Percentiles rank a stretch among this genome's conserved stretches.
Evolutionary conservation across 2,797 vertebrate genomes (phyloP).

Genomic region (Uromys caudimaculatus): DNA sequence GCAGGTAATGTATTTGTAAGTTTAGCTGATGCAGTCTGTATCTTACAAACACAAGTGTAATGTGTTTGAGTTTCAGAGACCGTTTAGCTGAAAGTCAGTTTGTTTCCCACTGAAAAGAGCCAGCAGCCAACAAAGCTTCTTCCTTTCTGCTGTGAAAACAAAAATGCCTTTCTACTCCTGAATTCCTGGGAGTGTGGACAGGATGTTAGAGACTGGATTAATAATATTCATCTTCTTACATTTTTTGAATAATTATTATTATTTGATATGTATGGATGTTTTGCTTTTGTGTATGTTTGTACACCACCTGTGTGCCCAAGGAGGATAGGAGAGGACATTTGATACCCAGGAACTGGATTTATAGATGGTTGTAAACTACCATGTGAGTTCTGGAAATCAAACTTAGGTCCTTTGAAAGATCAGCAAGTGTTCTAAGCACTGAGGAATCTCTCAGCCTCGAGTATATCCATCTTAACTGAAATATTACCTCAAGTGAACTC

Average conservation of each 20-base stretch:
- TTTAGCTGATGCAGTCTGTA: constrained; percentile 41
- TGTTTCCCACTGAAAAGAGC: constrained; percentile 47
- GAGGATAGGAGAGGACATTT: not conserved
- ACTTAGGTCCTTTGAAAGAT: not conserved
- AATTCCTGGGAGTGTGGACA: not conserved
- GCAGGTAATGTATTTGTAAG: constrained; percentile 79
- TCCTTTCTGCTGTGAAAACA: not conserved
- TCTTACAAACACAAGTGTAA: not conserved
- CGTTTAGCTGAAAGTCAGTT: not conserved
- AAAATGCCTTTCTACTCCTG: constrained; percentile 11
- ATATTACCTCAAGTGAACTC: constrained; percentile 9
- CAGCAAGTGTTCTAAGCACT: not conserved
- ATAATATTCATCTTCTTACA: not conserved
- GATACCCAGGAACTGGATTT: not conserved
- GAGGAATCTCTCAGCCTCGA: not conserved
- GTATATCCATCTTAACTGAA: not conserved
- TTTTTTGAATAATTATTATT: not conserved
- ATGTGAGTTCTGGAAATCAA: not conserved
- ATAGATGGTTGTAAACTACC: not conserved
- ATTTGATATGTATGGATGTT: not conserved
- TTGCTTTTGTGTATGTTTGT: not conserved
- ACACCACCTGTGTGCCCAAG: not conserved
- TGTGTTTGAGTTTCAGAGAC: constrained; percentile 53
- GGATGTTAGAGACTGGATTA: not conserved
- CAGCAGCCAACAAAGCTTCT: constrained; percentile 19